phyloP scores from a whole-genome alignment of 1,140 invertebrate genomes.

The Gonioctena quinquepunctata region DNA sequence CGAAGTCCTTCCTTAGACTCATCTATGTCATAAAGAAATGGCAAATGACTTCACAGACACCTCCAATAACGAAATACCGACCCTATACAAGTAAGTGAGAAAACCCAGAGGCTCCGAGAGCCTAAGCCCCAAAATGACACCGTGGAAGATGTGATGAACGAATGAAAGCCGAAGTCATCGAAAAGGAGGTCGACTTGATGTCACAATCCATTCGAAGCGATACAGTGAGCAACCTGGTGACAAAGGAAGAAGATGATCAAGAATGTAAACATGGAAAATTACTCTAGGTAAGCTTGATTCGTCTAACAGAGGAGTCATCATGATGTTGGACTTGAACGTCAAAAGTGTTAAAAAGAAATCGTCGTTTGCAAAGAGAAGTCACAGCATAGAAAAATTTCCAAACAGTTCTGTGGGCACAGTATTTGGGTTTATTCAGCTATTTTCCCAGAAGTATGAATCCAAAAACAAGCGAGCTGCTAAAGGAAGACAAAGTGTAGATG shows the following conservation, averaged over 20 bases:
- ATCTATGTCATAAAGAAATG: too few relatives aligned
- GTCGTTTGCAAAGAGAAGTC: constrained; percentile 39
- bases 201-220: constrained; percentile 36
- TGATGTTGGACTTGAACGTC: constrained; percentile 52
- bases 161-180: constrained; percentile 42
- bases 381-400: constrained; percentile 53
- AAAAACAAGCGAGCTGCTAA: constrained; percentile 34
- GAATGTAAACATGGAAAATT: constrained; percentile 49
- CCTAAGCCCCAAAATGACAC: constrained; percentile 17
- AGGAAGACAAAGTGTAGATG: constrained; percentile 31
- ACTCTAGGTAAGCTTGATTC: constrained; percentile 38
- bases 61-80: constrained; percentile 13
- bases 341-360: constrained; percentile 37
- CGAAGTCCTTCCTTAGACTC: too few relatives aligned
- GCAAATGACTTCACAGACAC: constrained; percentile 11
- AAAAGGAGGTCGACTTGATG: constrained; percentile 36
- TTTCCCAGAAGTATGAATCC: constrained; percentile 43
- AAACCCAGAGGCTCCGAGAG: constrained; percentile 13
- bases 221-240: constrained; percentile 20
- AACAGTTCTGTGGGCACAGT: constrained; percentile 25
- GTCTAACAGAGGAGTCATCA: constrained; percentile 44
- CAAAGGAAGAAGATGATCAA: constrained; percentile 38
- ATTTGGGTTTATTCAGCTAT: constrained; percentile 35
- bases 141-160: constrained; percentile 48
- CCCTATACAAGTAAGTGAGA: too few relatives aligned